Base-by-base conservation (phyloP, 2,888 invertebrate species). In the Drosophila melanosoma region DNA sequence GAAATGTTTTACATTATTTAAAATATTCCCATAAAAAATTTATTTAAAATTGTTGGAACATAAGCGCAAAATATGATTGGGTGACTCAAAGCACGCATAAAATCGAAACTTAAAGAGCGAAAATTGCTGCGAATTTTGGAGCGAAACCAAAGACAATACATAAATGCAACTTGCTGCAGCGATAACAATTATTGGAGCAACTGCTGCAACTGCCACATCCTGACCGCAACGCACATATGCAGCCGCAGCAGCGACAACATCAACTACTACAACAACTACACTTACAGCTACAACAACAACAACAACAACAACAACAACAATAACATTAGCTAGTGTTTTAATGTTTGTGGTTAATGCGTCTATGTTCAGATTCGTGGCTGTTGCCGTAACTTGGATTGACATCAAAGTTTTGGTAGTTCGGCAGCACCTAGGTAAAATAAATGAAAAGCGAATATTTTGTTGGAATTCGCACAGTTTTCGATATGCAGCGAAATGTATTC, bases 341-440 rank as follows among this genome's bases (percentile, higher is more conserved):
- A 73, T 69, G 77, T 35, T 58, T 81, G 81, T 52, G 75, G 79
- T 66, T 87, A 83, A 63, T 87, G 84, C 82, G 82, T 81, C 87
- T 68, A 64, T 65, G 67, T 71, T 86, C 11, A 49, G 26, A n/a
- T 17, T 40, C 57, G 57, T 7, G n/a, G 38, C 12, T 38, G n/a
- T 15, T 38, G n/a, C 38, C 15, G 8, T 8, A 36, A 17, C 17
- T 17, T 33, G 17, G 1, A 1, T 15, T 45, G 10, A 8, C 8
- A 2, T 8, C 1, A 20, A 45, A 45, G 45, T 45, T 23, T 23
- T 26, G 7, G 45, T 4, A 15, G 15, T 15, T 23, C 15, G 15
- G 20, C 8, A 10, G 38, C 38, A 56, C 10, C 17, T 42, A 6
- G 26, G 1, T 49, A 65, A 65, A 51, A 20, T 38, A 52, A 15